Evolutionary conservation across 2,888 invertebrate species (phyloP).

Genomic region (Petrolisthes cinctipes): DNA sequence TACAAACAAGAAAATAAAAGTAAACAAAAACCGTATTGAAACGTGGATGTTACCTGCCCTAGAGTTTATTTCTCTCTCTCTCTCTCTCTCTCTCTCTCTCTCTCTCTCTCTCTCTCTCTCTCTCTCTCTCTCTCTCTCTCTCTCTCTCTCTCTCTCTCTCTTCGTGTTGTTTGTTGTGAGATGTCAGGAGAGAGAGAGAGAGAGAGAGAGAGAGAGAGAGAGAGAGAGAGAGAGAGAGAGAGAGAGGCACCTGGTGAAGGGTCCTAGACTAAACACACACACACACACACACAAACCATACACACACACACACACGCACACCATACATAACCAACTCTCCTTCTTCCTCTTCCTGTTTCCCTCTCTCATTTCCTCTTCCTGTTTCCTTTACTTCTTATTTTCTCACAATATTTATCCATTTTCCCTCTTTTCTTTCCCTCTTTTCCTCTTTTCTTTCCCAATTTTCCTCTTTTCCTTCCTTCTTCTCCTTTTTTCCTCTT

Average conservation of each 20-base stretch:
- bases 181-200: no score
- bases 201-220: no score
- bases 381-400: background rate
- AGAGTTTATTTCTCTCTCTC: background rate
- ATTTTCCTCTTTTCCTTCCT: background rate
- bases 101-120: background rate
- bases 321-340: no score
- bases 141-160: slow-evolving; percentile 8
- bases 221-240: no score
- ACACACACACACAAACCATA: no score
- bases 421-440: background rate
- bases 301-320: background rate
- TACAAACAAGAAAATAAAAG: no score
- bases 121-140: background rate
- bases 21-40: no score
- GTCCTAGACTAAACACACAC: no score
- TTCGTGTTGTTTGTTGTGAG: background rate
- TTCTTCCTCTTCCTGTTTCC: background rate
- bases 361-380: background rate
- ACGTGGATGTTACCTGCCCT: no score
- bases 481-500: background rate
- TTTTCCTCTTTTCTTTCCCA: background rate
- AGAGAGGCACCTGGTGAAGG: no score
- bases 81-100: background rate
- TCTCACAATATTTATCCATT: background rate